phyloP scores from a whole-genome alignment of 1,140 invertebrate genomes.

The Thaumatotibia leucotreta region DNA sequence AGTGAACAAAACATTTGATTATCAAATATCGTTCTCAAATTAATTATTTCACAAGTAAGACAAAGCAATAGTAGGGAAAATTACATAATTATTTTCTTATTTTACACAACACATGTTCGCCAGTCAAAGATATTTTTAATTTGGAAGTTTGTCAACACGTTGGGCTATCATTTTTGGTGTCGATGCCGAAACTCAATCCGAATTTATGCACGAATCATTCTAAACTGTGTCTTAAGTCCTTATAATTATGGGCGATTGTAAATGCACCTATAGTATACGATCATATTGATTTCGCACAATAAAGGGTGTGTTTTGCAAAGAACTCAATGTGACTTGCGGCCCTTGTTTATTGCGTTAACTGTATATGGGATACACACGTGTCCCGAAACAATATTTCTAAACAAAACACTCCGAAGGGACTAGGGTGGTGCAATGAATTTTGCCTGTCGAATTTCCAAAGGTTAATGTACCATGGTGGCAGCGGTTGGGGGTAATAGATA shows the following conservation, averaged over 20 bases:
- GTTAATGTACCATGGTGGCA: neutral
- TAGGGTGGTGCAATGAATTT: constrained; percentile 21
- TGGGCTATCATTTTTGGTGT: too few species aligned
- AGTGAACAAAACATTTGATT: too few species aligned
- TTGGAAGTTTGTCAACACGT: too few species aligned
- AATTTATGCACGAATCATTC: neutral
- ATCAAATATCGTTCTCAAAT: too few species aligned
- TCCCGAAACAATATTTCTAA: constrained; percentile 68
- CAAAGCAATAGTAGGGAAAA: too few species aligned
- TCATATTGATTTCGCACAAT: neutral
- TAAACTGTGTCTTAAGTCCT: neutral
- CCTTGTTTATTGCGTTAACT: constrained; percentile 33
- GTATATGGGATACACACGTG: constrained; percentile 44
- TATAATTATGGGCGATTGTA: neutral
- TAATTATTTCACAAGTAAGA: too few species aligned
- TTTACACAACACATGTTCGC: too few species aligned
- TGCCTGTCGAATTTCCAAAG: constrained; percentile 3
- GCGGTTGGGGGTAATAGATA: neutral
- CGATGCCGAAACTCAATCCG: too few species aligned
- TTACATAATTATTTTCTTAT: too few species aligned
- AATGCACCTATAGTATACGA: neutral
- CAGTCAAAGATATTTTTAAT: too few species aligned
- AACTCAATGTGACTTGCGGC: constrained; percentile 36
- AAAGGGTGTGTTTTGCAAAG: neutral
- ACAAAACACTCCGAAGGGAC: constrained; percentile 56